Conservation (phyloP, 2,113 vertebrate species). For the Trichomycterus rosablanca region DNA sequence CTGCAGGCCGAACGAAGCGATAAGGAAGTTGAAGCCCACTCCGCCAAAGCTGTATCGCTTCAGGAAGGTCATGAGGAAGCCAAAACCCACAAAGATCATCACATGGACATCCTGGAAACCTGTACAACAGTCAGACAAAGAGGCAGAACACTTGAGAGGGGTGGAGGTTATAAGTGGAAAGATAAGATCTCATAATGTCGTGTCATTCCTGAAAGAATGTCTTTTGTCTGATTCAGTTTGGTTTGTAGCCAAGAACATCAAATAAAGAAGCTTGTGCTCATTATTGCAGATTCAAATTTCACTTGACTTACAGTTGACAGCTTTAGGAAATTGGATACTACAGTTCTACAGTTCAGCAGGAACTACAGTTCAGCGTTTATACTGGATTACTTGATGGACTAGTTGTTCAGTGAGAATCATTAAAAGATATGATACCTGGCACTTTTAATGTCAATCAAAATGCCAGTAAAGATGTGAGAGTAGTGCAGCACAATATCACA, state of each 20-base stretch:
- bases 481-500: neutral
- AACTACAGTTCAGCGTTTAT: neutral
- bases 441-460: neutral
- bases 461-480: neutral
- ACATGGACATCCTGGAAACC: constrained; percentile 96
- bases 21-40: constrained; percentile 92
- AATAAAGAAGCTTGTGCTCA: neutral
- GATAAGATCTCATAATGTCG: neutral
- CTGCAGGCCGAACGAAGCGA: constrained; percentile 90
- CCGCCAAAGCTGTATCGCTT: constrained; percentile 86
- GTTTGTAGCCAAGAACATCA: neutral
- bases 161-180: neutral
- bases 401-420: neutral
- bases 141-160: neutral
- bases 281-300: neutral
- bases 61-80: constrained; percentile 96
- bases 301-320: neutral
- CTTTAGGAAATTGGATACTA: neutral
- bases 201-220: no score
- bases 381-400: neutral
- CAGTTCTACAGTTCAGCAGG: neutral
- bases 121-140: constrained; percentile 46
- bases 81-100: constrained; percentile 97
- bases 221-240: neutral
- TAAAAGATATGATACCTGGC: neutral